phyloP scores from a whole-genome alignment of 2,888 invertebrate genomes.

The Limnephilus lunatus region DNA sequence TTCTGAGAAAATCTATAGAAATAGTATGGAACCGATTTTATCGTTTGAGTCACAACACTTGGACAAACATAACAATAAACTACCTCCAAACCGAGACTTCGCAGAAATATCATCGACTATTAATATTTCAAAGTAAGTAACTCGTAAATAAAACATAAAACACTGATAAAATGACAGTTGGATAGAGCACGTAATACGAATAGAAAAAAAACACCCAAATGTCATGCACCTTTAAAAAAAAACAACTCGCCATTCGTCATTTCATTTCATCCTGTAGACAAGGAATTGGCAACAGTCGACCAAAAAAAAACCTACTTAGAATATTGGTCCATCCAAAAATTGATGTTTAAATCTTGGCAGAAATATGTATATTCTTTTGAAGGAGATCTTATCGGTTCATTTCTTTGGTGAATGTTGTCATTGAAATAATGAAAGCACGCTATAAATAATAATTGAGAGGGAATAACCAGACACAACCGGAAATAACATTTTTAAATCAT shows the following conservation, averaged over 20 bases:
- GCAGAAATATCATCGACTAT: background rate
- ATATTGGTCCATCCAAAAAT: background rate
- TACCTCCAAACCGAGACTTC: background rate
- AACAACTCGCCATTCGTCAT: background rate
- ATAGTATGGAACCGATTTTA: background rate
- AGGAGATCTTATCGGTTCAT: background rate
- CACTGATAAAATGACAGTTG: background rate
- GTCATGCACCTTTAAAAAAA: background rate
- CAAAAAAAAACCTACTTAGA: background rate
- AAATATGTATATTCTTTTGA: background rate
- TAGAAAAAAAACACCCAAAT: background rate
- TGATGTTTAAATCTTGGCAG: background rate
- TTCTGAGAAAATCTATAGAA: background rate
- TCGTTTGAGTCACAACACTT: background rate
- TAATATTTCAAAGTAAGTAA: background rate
- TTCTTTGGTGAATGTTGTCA: background rate
- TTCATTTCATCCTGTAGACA: background rate
- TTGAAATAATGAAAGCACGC: background rate
- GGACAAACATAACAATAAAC: background rate
- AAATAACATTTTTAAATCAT: no score
- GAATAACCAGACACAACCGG: no score
- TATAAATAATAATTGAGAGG: background rate
- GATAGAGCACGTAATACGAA: background rate
- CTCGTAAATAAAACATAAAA: background rate
- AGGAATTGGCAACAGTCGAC: background rate